These are phyloP conservation scores for Schizopygopsis pylzovi DNA, from an alignment of 2,797 vertebrate species.

Conservation along the genomic window DNA sequence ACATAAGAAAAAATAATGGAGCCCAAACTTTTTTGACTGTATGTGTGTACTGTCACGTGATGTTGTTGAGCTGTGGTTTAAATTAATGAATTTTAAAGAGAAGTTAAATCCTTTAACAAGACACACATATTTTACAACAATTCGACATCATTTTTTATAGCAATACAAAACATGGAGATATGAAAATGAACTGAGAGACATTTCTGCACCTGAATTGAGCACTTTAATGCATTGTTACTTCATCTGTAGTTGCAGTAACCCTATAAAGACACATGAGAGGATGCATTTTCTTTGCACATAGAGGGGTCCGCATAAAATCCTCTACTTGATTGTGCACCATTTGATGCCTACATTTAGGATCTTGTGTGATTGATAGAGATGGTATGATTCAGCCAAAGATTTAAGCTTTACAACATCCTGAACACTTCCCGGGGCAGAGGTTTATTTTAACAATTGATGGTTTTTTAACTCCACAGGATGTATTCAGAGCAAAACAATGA, in stretches of 20 bases:
- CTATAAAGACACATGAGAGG: neutral
- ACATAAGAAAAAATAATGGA: too few relatives aligned
- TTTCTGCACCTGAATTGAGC: neutral
- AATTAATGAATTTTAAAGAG: neutral
- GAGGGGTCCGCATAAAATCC: neutral
- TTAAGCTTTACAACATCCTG: neutral
- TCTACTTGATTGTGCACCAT: neutral
- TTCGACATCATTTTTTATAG: neutral
- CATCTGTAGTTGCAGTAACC: neutral
- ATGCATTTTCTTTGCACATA: conserved; percentile 15
- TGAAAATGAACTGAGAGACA: neutral
- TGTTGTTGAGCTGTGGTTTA: neutral
- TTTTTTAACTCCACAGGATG: neutral
- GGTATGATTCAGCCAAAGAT: neutral
- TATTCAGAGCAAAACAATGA: neutral
- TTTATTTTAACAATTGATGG: conserved; percentile 9
- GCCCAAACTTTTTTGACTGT: neutral
- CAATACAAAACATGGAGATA: neutral
- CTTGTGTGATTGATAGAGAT: conserved; percentile 14
- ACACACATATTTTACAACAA: neutral
- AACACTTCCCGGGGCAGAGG: conserved; percentile 14
- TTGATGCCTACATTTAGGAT: conserved; percentile 1
- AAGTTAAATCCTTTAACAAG: neutral
- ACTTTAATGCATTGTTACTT: conserved; percentile 4
- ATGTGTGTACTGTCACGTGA: neutral